These are phyloP conservation scores for Lampris megalopsis DNA, from an alignment of 2,113 vertebrate species.

Conservation along the genomic window DNA sequence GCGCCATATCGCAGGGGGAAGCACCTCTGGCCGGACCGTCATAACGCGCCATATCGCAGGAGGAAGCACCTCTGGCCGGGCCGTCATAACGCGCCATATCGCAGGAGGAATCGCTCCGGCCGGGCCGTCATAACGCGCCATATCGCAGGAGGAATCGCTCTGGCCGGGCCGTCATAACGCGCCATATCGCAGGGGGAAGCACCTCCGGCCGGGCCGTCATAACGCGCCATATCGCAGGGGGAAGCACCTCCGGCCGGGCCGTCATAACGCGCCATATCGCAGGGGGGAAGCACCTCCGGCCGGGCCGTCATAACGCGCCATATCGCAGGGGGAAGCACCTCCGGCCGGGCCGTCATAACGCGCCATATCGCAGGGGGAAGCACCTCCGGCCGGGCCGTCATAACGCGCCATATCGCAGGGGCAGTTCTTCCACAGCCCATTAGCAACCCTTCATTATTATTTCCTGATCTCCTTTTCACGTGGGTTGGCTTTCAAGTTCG, in stretches of 20 bases:
- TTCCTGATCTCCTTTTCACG: conserved; percentile 23
- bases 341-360: too few relatives aligned
- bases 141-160: conserved; percentile 69
- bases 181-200: conserved; percentile 56
- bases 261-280: too few relatives aligned
- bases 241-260: too few relatives aligned
- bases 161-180: conserved; percentile 46
- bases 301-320: too few relatives aligned
- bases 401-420: background rate
- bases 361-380: too few relatives aligned
- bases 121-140: too few relatives aligned
- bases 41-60: conserved; percentile 34
- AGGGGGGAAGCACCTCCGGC: too few relatives aligned
- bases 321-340: too few relatives aligned
- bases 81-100: too few relatives aligned
- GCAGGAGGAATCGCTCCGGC: too few relatives aligned
- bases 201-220: conserved; percentile 35
- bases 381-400: too few relatives aligned
- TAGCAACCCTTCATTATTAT: background rate
- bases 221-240: too few relatives aligned
- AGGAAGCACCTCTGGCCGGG: background rate
- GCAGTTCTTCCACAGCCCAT: conserved; percentile 27
- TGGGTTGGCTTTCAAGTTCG: conserved; percentile 47
- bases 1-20: conserved; percentile 45
- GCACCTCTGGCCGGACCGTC: conserved; percentile 69